Percentiles rank a stretch among this genome's conserved stretches.
Conservation (phyloP, 2,888 invertebrate species). For the Microctonus brassicae region DNA sequence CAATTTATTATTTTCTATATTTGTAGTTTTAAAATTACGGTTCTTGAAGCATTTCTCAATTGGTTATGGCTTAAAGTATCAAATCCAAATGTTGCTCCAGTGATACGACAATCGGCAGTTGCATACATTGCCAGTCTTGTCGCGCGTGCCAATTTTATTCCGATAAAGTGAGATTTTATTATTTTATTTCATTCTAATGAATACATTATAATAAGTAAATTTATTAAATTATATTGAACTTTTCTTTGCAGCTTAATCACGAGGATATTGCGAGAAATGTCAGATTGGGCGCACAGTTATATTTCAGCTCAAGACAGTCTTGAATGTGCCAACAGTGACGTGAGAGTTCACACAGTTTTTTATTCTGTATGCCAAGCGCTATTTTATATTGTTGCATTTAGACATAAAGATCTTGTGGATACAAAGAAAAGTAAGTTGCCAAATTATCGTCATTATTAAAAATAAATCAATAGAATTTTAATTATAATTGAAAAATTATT, state of each 20-base stretch:
- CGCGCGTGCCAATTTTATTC: conserved; percentile 77
- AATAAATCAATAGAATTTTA: too few species aligned
- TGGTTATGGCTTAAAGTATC: conserved; percentile 82
- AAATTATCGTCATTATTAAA: too few species aligned
- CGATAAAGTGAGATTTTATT: conserved; percentile 72
- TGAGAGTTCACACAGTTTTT: conserved; percentile 87
- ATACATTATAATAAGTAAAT: too few species aligned
- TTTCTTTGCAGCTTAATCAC: conserved; percentile 74
- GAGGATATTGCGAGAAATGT: conserved; percentile 78
- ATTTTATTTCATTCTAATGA: too few species aligned
- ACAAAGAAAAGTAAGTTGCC: conserved; percentile 80
- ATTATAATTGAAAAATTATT: too few species aligned
- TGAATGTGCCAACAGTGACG: conserved; percentile 73
- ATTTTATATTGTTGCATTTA: conserved; percentile 92
- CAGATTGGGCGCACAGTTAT: conserved; percentile 88
- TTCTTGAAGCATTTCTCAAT: conserved; percentile 78
- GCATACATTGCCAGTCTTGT: conserved; percentile 83
- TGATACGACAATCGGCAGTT: conserved; percentile 79
- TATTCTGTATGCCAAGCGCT: conserved; percentile 92
- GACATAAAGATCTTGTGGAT: conserved; percentile 85
- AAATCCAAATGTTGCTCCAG: conserved; percentile 75
- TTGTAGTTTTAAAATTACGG: conserved; percentile 75
- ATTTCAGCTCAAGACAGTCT: conserved; percentile 77
- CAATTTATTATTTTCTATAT: conserved; percentile 84
- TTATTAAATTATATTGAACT: too few species aligned